Evolutionary conservation across 2,113 vertebrate genomes (phyloP).

Genomic region (Cryptomyrus ogoouensis): DNA sequence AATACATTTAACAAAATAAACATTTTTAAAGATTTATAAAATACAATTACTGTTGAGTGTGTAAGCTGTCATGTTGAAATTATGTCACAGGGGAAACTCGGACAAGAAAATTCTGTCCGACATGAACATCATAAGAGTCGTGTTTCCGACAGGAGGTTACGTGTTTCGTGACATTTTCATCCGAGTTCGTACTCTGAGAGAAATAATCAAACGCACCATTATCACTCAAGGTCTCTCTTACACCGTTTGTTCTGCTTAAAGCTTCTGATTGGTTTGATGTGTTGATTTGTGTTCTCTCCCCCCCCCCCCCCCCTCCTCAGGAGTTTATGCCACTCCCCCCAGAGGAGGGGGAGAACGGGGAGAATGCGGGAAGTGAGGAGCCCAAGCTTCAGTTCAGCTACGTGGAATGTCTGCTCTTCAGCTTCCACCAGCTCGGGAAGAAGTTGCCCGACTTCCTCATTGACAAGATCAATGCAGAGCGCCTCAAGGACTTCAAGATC

Average conservation of each 20-base stretch:
- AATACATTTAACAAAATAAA: no score
- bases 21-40: no score
- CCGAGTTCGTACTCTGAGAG: no score
- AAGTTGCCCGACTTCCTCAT: constrained; percentile 94
- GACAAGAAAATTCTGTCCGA: no score
- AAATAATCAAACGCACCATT: no score
- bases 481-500: constrained; percentile 97
- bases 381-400: constrained; percentile 97
- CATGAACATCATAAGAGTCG: no score
- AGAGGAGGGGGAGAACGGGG: constrained; percentile 91
- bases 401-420: constrained; percentile 89
- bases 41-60: no score
- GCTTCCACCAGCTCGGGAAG: constrained; percentile 93
- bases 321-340: constrained; percentile 96
- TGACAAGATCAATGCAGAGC: constrained; percentile 87
- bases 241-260: neutral
- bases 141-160: no score
- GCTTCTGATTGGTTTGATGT: neutral
- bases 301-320: constrained; percentile 46
- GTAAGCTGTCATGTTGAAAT: no score
- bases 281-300: neutral
- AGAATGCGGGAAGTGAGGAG: constrained; percentile 81
- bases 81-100: no score
- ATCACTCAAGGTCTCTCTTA: neutral
- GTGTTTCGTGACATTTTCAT: no score